These are phyloP conservation scores for Abrostola triplasia DNA, from an alignment of 2,888 invertebrate genomes.

Conservation along the genomic window DNA sequence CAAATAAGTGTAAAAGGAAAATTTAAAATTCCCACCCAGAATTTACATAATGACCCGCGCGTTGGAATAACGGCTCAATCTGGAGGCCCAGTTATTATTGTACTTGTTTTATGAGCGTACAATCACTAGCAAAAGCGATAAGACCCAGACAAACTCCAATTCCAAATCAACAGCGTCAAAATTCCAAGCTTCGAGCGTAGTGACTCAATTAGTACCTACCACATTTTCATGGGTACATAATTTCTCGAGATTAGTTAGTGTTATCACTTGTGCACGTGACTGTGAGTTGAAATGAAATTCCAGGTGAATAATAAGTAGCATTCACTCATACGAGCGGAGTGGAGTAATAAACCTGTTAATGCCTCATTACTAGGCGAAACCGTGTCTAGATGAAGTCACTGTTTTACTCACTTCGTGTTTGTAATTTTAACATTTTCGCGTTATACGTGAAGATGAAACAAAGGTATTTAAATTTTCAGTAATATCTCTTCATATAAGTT, in stretches of 20 bases:
- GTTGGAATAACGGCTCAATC: slow-evolving; percentile 75
- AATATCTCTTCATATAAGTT: not conserved
- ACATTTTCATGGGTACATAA: slow-evolving; percentile 32
- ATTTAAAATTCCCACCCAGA: slow-evolving; percentile 73
- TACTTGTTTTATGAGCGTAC: slow-evolving; percentile 60
- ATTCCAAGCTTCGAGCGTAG: slow-evolving; percentile 12
- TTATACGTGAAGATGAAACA: slow-evolving; percentile 7
- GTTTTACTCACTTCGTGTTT: slow-evolving; percentile 31
- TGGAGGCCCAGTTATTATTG: slow-evolving; percentile 60
- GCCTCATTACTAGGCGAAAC: slow-evolving; percentile 33
- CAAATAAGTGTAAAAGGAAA: slow-evolving; percentile 79
- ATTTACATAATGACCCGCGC: slow-evolving; percentile 78
- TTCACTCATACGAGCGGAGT: slow-evolving; percentile 43
- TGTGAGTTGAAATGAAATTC: slow-evolving; percentile 43
- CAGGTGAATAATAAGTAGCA: slow-evolving; percentile 52
- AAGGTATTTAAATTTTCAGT: not conserved
- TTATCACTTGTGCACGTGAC: slow-evolving; percentile 47
- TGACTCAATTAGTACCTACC: slow-evolving; percentile 22
- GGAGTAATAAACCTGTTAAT: slow-evolving; percentile 49
- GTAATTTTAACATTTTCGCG: slow-evolving; percentile 27
- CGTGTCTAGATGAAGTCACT: slow-evolving; percentile 35
- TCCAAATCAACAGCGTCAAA: slow-evolving; percentile 2
- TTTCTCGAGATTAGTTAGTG: slow-evolving; percentile 34
- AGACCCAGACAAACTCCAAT: slow-evolving; percentile 4
- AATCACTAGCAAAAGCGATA: slow-evolving; percentile 28